Evolutionary conservation across 1,140 invertebrate genomes (phyloP).

Genomic region (Maniola jurtina): DNA sequence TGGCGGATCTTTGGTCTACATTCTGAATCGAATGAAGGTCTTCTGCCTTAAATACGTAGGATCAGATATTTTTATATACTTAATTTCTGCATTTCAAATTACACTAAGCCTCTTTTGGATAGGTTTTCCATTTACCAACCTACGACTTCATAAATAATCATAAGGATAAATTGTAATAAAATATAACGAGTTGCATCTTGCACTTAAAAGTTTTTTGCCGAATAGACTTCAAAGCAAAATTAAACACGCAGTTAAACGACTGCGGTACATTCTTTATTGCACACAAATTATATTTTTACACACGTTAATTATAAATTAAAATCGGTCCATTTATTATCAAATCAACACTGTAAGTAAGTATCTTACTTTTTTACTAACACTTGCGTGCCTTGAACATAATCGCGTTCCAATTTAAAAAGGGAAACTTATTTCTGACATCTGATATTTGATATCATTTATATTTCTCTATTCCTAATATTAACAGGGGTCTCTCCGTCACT

Average conservation of each 20-base stretch:
- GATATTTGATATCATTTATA: neutral
- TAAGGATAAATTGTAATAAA: too few relatives aligned
- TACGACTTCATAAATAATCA: too few relatives aligned
- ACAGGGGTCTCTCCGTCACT: too few relatives aligned
- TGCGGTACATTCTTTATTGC: neutral
- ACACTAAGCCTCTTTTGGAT: too few relatives aligned
- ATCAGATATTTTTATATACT: too few relatives aligned
- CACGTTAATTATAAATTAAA: constrained; percentile 5
- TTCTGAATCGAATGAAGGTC: too few relatives aligned
- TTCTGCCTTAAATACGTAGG: too few relatives aligned
- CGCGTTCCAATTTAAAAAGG: constrained; percentile 4
- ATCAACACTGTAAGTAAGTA: neutral
- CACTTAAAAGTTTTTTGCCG: neutral
- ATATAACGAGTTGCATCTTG: too few relatives aligned
- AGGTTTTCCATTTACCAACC: too few relatives aligned
- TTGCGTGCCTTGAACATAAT: neutral
- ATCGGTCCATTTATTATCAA: neutral
- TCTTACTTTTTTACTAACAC: neutral
- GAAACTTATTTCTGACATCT: constrained; percentile 1
- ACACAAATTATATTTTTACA: neutral
- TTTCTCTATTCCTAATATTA: too few relatives aligned
- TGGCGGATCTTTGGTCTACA: too few relatives aligned
- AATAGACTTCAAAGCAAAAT: neutral
- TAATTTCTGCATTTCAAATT: too few relatives aligned
- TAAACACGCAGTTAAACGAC: neutral